Percentiles rank a stretch among this genome's conserved stretches.
Conservation (phyloP, 1,140 invertebrate genomes). For the Orchesella cincta region DNA sequence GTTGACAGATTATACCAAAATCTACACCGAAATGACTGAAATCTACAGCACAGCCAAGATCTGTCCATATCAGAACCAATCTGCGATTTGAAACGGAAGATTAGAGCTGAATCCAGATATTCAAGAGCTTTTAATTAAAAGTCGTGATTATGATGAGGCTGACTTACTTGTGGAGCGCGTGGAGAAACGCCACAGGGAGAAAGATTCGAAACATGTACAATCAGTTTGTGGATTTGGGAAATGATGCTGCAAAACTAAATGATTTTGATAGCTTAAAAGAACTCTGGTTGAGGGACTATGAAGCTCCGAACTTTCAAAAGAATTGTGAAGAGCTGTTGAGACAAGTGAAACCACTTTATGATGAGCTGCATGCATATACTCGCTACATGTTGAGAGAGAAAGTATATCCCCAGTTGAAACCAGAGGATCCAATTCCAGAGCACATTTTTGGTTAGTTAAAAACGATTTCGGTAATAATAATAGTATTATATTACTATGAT, state of each 20-base stretch:
- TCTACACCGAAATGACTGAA: constrained; percentile 83
- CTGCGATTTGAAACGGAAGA: constrained; percentile 53
- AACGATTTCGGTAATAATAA: too few species aligned
- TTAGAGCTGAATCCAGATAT: constrained; percentile 54
- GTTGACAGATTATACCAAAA: constrained; percentile 80
- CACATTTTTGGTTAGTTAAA: constrained; percentile 87
- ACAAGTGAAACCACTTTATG: constrained; percentile 82
- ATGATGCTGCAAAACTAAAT: constrained; percentile 63
- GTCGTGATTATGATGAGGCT: constrained; percentile 60
- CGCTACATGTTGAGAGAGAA: constrained; percentile 75
- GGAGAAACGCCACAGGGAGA: constrained; percentile 64
- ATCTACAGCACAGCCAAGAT: constrained; percentile 76
- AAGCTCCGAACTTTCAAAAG: constrained; percentile 69
- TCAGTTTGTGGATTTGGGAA: constrained; percentile 65
- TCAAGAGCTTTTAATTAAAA: constrained; percentile 54
- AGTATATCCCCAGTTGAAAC: too few species aligned
- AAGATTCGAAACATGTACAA: constrained; percentile 78
- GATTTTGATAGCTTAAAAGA: constrained; percentile 51
- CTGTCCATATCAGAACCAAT: constrained; percentile 65
- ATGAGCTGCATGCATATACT: constrained; percentile 85
- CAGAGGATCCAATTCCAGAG: constrained; percentile 84
- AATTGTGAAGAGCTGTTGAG: constrained; percentile 81
- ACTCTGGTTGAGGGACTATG: constrained; percentile 77
- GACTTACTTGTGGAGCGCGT: constrained; percentile 65
- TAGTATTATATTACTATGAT: too few species aligned